Percentiles rank a stretch among this genome's conserved stretches.
Conservation (phyloP, 2,113 vertebrate species). For the Ginglymostoma cirratum region DNA sequence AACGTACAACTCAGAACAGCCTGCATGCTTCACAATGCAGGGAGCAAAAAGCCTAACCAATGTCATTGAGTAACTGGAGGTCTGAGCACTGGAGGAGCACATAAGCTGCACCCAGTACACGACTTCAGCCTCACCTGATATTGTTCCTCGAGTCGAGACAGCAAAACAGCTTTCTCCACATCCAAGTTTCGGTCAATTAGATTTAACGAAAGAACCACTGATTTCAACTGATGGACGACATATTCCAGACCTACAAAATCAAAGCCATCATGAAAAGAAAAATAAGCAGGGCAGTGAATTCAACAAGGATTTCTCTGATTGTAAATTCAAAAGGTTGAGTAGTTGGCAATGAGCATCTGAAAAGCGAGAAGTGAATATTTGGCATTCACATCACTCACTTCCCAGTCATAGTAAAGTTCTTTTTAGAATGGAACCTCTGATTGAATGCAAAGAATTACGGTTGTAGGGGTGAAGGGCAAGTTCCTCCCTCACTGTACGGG, state of each 20-base stretch:
- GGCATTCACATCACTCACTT: background rate
- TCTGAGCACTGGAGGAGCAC: background rate
- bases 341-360: background rate
- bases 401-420: background rate
- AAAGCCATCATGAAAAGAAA: background rate
- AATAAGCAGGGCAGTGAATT: conserved; percentile 35
- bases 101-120: background rate
- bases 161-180: conserved; percentile 82
- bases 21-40: background rate
- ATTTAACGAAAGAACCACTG: conserved; percentile 76
- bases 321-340: background rate
- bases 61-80: background rate
- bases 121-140: conserved; percentile 70
- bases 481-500: background rate
- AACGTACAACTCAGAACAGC: background rate
- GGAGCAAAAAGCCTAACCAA: background rate
- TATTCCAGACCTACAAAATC: conserved; percentile 76
- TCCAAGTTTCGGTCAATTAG: conserved; percentile 77
- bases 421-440: background rate
- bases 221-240: conserved; percentile 87
- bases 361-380: background rate
- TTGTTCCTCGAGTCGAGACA: conserved; percentile 91
- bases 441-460: background rate
- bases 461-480: background rate
- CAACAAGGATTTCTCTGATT: background rate